A percentile compares a stretch with the other conserved stretches of the same genome.
Conservation (phyloP, 1,140 invertebrate genomes). For the Tachypleus tridentatus region DNA sequence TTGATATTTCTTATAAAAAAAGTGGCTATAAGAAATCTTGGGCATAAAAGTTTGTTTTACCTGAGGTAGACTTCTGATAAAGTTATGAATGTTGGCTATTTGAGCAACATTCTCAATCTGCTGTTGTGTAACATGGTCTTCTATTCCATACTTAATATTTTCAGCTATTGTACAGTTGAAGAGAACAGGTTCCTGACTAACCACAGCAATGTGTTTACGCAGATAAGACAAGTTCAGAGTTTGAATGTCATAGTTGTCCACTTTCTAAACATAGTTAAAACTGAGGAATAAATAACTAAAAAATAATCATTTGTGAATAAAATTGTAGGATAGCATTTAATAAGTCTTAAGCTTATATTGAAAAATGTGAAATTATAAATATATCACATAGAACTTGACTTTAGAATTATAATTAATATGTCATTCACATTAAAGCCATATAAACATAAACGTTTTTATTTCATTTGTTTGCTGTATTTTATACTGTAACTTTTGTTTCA, state of each 20-base stretch:
- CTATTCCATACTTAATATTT: conserved; percentile 75
- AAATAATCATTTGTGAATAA: too few species aligned
- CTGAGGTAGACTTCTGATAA: conserved; percentile 42
- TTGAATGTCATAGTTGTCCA: conserved; percentile 38
- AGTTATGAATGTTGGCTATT: conserved; percentile 37
- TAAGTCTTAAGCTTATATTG: too few species aligned
- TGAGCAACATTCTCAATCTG: conserved; percentile 35
- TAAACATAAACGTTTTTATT: too few species aligned
- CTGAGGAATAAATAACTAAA: too few species aligned
- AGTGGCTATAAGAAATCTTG: conserved; percentile 43
- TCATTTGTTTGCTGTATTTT: too few species aligned
- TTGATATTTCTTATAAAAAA: conserved; percentile 28
- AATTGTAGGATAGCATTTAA: too few species aligned
- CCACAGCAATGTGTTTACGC: conserved; percentile 54
- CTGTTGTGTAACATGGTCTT: conserved; percentile 19
- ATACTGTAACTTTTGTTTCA: too few species aligned
- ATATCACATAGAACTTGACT: too few species aligned
- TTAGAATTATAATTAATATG: too few species aligned
- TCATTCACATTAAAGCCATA: too few species aligned
- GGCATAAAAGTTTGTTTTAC: conserved; percentile 16
- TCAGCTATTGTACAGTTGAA: conserved; percentile 75
- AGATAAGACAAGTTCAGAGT: conserved; percentile 39
- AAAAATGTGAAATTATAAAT: too few species aligned
- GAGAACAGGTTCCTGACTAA: conserved; percentile 71
- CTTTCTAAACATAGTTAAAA: conserved; percentile 4